These are phyloP conservation scores for Pantala flavescens DNA, from an alignment of 1,140 invertebrate species.

Conservation along the genomic window DNA sequence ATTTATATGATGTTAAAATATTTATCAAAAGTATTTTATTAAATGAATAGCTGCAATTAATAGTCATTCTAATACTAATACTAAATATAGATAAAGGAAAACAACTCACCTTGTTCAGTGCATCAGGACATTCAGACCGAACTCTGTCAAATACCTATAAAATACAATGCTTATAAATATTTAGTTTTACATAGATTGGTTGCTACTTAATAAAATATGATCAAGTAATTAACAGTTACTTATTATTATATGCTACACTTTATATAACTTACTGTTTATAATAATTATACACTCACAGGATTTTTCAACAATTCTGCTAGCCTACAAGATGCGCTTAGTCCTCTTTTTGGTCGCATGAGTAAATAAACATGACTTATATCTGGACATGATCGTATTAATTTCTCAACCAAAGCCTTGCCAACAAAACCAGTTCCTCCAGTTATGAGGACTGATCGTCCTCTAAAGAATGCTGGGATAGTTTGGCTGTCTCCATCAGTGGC, in stretches of 20 bases:
- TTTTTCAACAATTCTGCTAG: neutral
- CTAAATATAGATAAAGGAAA: too few relatives aligned
- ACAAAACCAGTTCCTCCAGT: constrained; percentile 40
- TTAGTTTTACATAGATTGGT: too few relatives aligned
- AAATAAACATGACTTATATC: constrained; percentile 38
- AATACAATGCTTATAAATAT: neutral
- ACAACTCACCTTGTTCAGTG: constrained; percentile 38
- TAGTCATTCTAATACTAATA: too few relatives aligned
- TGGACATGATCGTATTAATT: constrained; percentile 43
- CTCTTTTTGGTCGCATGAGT: constrained; percentile 25
- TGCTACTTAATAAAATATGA: neutral
- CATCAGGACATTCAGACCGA: constrained; percentile 25
- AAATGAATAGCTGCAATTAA: too few relatives aligned
- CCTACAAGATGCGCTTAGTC: neutral
- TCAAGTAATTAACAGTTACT: neutral
- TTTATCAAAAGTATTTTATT: too few relatives aligned
- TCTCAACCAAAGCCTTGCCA: constrained; percentile 45
- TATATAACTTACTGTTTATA: neutral
- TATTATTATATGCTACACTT: neutral
- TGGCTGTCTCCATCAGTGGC: neutral
- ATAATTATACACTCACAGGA: neutral
- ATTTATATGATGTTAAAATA: too few relatives aligned
- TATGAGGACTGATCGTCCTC: constrained; percentile 28
- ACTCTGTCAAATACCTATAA: constrained; percentile 39
- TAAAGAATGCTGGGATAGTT: constrained; percentile 15